Conservation (phyloP, 2,797 vertebrate species). For the Ctenochaetus hawaiiensis region DNA sequence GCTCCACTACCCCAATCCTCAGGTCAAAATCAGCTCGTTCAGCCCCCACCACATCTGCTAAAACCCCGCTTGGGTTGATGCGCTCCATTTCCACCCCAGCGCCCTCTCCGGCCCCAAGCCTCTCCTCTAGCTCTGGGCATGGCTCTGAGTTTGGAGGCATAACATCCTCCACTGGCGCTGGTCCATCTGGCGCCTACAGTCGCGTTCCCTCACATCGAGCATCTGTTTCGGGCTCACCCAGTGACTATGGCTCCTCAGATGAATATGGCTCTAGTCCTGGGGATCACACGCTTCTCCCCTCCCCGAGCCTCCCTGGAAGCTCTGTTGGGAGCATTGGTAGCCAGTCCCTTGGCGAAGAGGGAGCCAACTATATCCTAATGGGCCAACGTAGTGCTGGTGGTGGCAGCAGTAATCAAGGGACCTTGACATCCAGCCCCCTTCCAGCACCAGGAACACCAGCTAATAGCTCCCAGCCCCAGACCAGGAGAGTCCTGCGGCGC, state of each 20-base stretch:
- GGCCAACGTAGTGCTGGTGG: conserved; percentile 65
- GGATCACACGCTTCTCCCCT: conserved; percentile 80
- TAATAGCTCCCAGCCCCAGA: conserved; percentile 66
- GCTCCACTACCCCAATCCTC: conserved; percentile 84
- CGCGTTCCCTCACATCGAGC: conserved; percentile 71
- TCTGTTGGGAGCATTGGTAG: conserved; percentile 75
- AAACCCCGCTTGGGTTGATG: conserved; percentile 83
- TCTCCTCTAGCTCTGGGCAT: conserved; percentile 80
- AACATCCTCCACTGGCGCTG: conserved; percentile 51
- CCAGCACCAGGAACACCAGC: conserved; percentile 58
- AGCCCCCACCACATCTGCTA: conserved; percentile 72
- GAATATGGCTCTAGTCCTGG: conserved; percentile 89
- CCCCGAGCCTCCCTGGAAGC: conserved; percentile 73
- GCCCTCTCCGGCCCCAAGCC: conserved; percentile 78
- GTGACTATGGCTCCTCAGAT: conserved; percentile 89
- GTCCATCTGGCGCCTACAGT: conserved; percentile 74
- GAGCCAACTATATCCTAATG: conserved; percentile 88
- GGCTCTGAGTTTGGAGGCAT: conserved; percentile 83
- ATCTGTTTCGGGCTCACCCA: conserved; percentile 85
- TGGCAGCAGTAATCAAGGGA: conserved; percentile 55
- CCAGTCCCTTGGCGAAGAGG: conserved; percentile 78
- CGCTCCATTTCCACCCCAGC: conserved; percentile 84
- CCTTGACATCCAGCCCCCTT: conserved; percentile 59
- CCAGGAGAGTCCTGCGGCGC: conserved; percentile 82
- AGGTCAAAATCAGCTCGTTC: conserved; percentile 84